Base-by-base conservation (phyloP, 2,797 vertebrate genomes). In the Syngnathus acus region DNA sequence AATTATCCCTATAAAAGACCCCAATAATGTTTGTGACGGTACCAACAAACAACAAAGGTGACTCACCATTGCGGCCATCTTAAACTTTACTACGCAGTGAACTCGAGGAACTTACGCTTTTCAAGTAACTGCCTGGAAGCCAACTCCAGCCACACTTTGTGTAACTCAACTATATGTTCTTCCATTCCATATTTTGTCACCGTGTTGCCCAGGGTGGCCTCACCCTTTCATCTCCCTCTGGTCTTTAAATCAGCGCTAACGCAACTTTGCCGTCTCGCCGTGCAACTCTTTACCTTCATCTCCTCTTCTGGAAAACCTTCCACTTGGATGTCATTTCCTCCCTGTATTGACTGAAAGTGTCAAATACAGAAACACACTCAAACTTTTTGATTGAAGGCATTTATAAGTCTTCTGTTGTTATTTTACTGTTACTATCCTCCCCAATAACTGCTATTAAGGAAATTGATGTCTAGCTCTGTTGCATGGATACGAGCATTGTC, bases 181-280 rank as follows among this genome's bases (percentile, higher is more conserved):
- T 21, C n/a, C 13, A 8, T 62, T 43, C 59, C n/a, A 21, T 43
- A 14, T 62, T 42, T 62, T 62, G n/a, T 62, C 37, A 55, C 50
- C 50, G 66, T 75, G 74, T 75, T 76, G 76, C 81, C 64, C 68
- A 40, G 61, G 64, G 60, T 68, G 77, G 74, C 72, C 71, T 81
- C 70, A 54, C 21, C 65, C 78, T 89, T 86, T 85, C 83, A 89
- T 88, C 84, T 87, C 73, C 62, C 66, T 65, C 72, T 64, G 73
- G 73, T 83, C 79, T 73, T 75, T 89, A 81, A 82, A 64, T 87
- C 84, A 82, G 69, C 71, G 61, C 70, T 58, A 65, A 72, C 67
- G 65, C 80, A 39, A 53, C 60, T 68, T 75, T 79, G 84, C 73
- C 77, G 73, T 77, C 78, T 72, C 64, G 23, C 70, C 19, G 62